Percentiles rank a stretch among this genome's conserved stretches.
These are phyloP conservation scores for Xestia ashworthii DNA, from an alignment of 2,888 invertebrate species.

Conservation along the genomic window DNA sequence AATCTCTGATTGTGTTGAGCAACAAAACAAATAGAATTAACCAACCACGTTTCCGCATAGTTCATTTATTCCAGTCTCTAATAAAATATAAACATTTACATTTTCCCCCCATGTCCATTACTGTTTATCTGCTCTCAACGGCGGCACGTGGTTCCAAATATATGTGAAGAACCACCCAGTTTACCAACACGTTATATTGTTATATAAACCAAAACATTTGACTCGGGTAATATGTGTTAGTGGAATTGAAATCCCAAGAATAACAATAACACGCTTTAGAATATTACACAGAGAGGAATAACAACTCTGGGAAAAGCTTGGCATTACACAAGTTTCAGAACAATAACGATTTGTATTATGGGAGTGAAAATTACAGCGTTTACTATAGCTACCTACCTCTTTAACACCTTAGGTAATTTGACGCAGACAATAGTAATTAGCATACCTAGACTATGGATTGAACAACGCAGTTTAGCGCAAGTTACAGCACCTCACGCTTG, in stretches of 20 bases:
- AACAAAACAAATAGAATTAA: slow-evolving; percentile 41
- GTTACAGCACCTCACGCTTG: slow-evolving; percentile 5
- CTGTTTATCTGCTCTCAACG: slow-evolving; percentile 33
- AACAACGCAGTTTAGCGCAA: slow-evolving; percentile 9
- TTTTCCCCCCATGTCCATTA: slow-evolving; percentile 8
- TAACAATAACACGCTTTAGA: slow-evolving; percentile 44
- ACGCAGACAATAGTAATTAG: slow-evolving; percentile 19
- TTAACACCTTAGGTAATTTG: slow-evolving; percentile 5
- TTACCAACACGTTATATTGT: slow-evolving; percentile 37
- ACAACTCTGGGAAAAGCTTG: slow-evolving; percentile 58
- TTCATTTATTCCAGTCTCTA: slow-evolving; percentile 20
- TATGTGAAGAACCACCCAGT: slow-evolving; percentile 34
- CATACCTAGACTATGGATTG: slow-evolving; percentile 9
- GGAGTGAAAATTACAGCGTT: slow-evolving; percentile 32
- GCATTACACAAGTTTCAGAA: slow-evolving; percentile 43
- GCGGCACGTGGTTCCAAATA: slow-evolving; percentile 55
- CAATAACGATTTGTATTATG: slow-evolving; percentile 41
- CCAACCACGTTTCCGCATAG: slow-evolving; percentile 24
- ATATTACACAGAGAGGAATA: slow-evolving; percentile 27
- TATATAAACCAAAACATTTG: slow-evolving; percentile 36
- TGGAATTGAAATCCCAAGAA: slow-evolving; percentile 45
- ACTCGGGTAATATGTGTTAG: slow-evolving; percentile 46
- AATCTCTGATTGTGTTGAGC: slow-evolving; percentile 44
- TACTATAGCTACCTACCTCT: slow-evolving; percentile 13
- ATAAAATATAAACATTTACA: slow-evolving; percentile 32